Conservation (phyloP, 2,113 vertebrate genomes). For the Anhinga rufa region DNA sequence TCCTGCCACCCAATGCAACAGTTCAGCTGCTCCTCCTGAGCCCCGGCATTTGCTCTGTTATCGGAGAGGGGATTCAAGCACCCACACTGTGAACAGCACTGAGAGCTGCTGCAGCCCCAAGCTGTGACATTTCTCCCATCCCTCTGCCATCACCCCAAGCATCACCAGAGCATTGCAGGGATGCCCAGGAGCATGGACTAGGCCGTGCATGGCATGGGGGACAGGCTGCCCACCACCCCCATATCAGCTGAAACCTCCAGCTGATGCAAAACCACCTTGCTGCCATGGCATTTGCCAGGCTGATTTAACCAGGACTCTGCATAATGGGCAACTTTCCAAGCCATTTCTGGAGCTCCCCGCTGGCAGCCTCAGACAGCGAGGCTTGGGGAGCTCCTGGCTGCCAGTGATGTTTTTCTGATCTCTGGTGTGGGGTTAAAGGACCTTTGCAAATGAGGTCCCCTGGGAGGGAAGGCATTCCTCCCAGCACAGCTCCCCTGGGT, state of each 20-base stretch:
- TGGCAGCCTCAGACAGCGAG: not conserved
- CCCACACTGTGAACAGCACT: accelerated
- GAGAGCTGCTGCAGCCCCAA: not conserved
- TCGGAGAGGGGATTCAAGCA: too few species aligned
- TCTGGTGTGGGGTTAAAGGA: not conserved
- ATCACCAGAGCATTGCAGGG: accelerated
- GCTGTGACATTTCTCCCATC: not conserved
- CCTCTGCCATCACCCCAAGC: not conserved
- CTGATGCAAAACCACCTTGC: not conserved
- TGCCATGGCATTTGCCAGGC: accelerated
- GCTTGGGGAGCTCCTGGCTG: not conserved
- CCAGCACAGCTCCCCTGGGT: not conserved
- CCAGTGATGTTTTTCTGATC: not conserved
- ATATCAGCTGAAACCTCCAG: not conserved
- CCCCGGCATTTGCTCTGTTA: accelerated
- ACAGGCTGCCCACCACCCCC: not conserved
- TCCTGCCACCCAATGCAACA: accelerated
- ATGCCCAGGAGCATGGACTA: not conserved
- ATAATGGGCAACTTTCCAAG: not conserved
- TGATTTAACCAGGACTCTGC: not conserved
- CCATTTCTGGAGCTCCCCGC: not conserved
- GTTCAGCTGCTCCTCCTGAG: not conserved
- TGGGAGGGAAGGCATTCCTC: not conserved
- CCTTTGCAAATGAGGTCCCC: not conserved
- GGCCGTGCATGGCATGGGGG: accelerated